Evolutionary conservation across 2,797 vertebrate genomes (phyloP).

Genomic region (Sparidentex hasta): DNA sequence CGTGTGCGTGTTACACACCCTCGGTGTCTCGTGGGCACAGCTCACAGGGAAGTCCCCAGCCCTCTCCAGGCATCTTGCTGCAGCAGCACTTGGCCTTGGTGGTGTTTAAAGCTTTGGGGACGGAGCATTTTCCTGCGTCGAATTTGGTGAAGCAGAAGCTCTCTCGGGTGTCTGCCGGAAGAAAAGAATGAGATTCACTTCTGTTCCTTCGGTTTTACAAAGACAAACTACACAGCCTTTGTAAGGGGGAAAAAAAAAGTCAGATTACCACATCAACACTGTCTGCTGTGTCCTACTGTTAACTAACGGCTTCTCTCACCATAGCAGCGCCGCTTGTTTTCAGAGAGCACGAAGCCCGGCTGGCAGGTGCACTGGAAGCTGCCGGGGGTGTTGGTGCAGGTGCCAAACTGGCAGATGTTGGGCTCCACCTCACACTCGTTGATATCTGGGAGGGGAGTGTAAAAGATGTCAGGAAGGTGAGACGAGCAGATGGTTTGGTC

Average conservation of each 20-base stretch:
- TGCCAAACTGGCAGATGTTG: conserved; percentile 93
- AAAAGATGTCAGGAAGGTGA: neutral
- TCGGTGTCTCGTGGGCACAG: conserved; percentile 91
- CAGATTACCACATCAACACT: neutral
- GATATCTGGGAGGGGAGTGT: conserved; percentile 86
- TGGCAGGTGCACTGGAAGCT: conserved; percentile 95
- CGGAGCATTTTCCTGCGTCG: conserved; percentile 91
- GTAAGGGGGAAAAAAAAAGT: neutral
- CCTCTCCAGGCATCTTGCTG: conserved; percentile 94
- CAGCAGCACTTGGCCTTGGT: conserved; percentile 96
- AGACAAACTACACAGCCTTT: neutral
- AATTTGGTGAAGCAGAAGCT: conserved; percentile 97
- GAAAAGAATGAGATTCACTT: neutral
- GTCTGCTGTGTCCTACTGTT: neutral
- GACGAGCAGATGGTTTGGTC: conserved; percentile 24
- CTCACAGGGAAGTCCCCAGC: conserved; percentile 97
- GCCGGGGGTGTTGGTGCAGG: conserved; percentile 92
- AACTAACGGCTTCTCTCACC: conserved; percentile 83
- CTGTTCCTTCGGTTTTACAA: neutral
- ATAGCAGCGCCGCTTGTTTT: conserved; percentile 92
- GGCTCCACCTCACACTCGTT: conserved; percentile 93
- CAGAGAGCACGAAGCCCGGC: conserved; percentile 91
- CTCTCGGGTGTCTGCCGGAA: conserved; percentile 90
- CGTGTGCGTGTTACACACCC: conserved; percentile 77
- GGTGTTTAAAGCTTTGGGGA: conserved; percentile 94